A percentile compares a stretch with the other conserved stretches of the same genome.
Conservation (phyloP, 92 coral and sea anemone genomes). For the Virgularia gustaviana region DNA sequence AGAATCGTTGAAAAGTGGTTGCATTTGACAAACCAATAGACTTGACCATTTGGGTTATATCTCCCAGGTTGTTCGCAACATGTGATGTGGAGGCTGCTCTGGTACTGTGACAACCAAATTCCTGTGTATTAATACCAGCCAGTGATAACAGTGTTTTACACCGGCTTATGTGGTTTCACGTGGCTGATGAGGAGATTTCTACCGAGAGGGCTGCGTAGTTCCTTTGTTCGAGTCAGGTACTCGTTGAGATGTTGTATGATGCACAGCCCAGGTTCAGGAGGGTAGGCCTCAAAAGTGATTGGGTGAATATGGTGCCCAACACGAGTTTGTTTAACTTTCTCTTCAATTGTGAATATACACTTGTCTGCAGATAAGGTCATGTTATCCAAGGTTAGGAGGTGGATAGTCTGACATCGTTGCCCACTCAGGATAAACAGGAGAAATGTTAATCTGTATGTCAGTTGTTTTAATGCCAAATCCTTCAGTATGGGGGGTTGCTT, state of each 20-base stretch:
- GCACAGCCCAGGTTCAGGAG: slow-evolving; percentile 26
- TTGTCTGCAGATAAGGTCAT: neutral
- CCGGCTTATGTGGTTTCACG: neutral
- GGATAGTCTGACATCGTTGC: slow-evolving; percentile 43
- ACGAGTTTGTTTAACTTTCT: slow-evolving; percentile 30
- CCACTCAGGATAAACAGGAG: slow-evolving; percentile 36
- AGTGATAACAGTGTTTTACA: neutral
- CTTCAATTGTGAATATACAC: slow-evolving; percentile 18
- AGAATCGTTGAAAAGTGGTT: no score
- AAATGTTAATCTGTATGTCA: slow-evolving; percentile 25
- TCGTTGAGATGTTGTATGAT: slow-evolving; percentile 22
- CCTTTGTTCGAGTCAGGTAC: slow-evolving; percentile 8
- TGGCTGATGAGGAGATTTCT: neutral
- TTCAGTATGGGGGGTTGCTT: neutral
- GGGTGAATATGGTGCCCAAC: slow-evolving; percentile 1
- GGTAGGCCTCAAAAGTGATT: neutral
- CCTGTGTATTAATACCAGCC: neutral
- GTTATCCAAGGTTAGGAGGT: slow-evolving; percentile 6
- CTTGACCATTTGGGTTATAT: slow-evolving; percentile 4
- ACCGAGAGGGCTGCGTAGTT: neutral
- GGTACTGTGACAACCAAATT: slow-evolving; percentile 12
- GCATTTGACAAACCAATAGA: no score
- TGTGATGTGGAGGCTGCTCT: slow-evolving; percentile 7
- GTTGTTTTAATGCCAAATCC: slow-evolving; percentile 15
- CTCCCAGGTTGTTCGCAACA: neutral